Evolutionary conservation across 1,140 invertebrate species (phyloP).

Genomic region (Tetramorium simillimum): DNA sequence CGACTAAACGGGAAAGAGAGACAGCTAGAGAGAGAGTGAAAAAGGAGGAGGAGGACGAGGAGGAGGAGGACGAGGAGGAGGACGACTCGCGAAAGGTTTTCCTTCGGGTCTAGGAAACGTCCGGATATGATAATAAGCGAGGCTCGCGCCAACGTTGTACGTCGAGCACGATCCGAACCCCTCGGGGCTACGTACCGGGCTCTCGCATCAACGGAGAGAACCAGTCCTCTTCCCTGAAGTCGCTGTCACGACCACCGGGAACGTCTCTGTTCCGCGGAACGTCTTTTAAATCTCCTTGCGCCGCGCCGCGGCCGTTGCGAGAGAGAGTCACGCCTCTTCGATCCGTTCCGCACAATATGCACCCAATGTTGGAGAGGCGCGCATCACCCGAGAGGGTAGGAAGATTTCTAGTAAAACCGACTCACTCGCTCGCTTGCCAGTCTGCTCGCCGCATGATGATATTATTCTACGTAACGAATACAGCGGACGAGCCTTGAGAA

Average conservation of each 20-base stretch:
- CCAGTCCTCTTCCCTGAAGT: slow-evolving; percentile 73
- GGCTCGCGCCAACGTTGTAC: slow-evolving; percentile 75
- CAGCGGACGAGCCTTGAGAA: slow-evolving; percentile 61
- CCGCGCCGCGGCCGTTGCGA: slow-evolving; percentile 44
- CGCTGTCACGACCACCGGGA: slow-evolving; percentile 75
- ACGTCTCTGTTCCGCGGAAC: slow-evolving; percentile 68
- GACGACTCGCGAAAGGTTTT: slow-evolving; percentile 62
- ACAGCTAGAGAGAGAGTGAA: neutral
- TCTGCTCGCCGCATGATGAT: slow-evolving; percentile 60
- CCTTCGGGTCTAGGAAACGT: slow-evolving; percentile 74
- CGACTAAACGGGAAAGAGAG: neutral
- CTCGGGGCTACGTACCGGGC: slow-evolving; percentile 67
- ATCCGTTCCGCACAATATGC: slow-evolving; percentile 58
- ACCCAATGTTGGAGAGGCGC: slow-evolving; percentile 27
- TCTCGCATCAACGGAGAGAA: slow-evolving; percentile 72
- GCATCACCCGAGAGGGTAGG: slow-evolving; percentile 42
- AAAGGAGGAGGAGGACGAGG: slow-evolving; percentile 32
- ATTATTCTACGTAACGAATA: slow-evolving; percentile 57
- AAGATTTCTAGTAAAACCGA: slow-evolving; percentile 58
- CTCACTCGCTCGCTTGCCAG: slow-evolving; percentile 45
- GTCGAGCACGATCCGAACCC: slow-evolving; percentile 70
- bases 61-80: slow-evolving; percentile 62
- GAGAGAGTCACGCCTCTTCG: slow-evolving; percentile 65
- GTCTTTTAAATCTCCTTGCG: slow-evolving; percentile 64
- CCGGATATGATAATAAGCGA: slow-evolving; percentile 78